A percentile compares a stretch with the other conserved stretches of the same genome.
Conservation (phyloP, 2,113 vertebrate genomes). For the Vulpes lagopus region DNA sequence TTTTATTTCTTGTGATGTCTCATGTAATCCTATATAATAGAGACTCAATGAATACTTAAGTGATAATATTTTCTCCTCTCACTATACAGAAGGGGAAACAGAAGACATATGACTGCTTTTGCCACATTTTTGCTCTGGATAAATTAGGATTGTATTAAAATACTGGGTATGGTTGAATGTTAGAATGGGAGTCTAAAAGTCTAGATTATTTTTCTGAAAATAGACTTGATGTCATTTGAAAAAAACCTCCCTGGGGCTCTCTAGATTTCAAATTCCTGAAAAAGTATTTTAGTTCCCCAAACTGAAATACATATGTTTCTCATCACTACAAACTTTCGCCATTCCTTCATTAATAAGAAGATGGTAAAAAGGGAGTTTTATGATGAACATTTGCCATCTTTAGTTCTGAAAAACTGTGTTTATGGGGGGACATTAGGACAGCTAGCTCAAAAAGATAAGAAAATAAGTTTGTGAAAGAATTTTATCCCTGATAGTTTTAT, state of each 20-base stretch:
- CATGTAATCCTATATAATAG: slow-evolving; percentile 36
- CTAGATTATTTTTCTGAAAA: slow-evolving; percentile 3
- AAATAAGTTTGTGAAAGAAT: neutral
- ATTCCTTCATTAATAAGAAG: neutral
- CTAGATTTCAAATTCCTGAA: slow-evolving; percentile 7
- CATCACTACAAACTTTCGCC: neutral
- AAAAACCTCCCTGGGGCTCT: neutral
- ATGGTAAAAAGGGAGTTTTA: neutral
- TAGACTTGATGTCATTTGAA: neutral
- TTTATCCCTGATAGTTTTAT: neutral
- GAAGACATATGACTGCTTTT: neutral
- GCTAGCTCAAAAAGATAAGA: neutral
- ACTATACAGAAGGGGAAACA: neutral
- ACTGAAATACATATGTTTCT: neutral
- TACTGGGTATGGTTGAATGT: neutral
- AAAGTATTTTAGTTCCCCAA: neutral
- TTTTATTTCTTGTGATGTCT: neutral
- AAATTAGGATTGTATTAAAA: slow-evolving; percentile 39
- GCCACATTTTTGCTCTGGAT: neutral
- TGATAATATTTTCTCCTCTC: slow-evolving; percentile 51
- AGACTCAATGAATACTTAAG: slow-evolving; percentile 8
- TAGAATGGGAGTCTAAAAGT: neutral
- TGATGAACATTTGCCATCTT: neutral
- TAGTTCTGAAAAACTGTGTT: neutral
- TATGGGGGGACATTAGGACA: neutral